Evolutionary conservation across 2,888 invertebrate genomes (phyloP).

Genomic region (Nezara viridula): DNA sequence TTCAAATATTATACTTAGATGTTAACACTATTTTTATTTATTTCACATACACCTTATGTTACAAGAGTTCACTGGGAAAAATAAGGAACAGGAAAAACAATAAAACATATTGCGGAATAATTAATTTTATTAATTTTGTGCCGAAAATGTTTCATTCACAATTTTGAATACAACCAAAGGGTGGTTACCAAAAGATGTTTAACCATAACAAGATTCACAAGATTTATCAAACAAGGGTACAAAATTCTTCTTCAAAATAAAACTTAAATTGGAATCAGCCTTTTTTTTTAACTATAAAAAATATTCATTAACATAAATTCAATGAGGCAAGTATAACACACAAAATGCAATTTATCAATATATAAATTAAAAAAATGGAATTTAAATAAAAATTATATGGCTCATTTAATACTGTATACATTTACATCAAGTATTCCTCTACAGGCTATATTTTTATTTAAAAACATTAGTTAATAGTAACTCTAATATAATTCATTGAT

Average conservation of each 20-base stretch:
- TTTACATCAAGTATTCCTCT: conserved; percentile 24
- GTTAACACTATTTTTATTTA: too few relatives aligned
- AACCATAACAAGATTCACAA: conserved; percentile 54
- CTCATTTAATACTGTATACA: background rate
- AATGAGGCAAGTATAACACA: conserved; percentile 20
- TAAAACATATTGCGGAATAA: conserved; percentile 25
- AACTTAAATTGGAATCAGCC: conserved; percentile 12
- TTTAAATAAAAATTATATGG: background rate
- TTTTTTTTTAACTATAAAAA: background rate
- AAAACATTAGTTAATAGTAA: conserved; percentile 15
- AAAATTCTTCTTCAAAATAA: conserved; percentile 36
- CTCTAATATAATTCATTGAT: background rate
- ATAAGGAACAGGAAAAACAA: too few relatives aligned
- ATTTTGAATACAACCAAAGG: conserved; percentile 47
- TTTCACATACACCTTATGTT: too few relatives aligned
- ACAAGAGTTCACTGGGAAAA: too few relatives aligned
- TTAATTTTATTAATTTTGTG: conserved; percentile 53
- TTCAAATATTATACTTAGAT: too few relatives aligned
- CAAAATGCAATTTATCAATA: background rate
- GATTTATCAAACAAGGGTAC: conserved; percentile 54
- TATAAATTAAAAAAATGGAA: background rate
- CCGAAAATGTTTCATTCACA: conserved; percentile 30
- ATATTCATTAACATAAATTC: background rate
- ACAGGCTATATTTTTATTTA: conserved; percentile 40
- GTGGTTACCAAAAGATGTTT: conserved; percentile 35